Percentiles rank a stretch among this genome's conserved stretches.
Conservation (phyloP, 2,888 invertebrate genomes). For the Monopis laevigella region DNA sequence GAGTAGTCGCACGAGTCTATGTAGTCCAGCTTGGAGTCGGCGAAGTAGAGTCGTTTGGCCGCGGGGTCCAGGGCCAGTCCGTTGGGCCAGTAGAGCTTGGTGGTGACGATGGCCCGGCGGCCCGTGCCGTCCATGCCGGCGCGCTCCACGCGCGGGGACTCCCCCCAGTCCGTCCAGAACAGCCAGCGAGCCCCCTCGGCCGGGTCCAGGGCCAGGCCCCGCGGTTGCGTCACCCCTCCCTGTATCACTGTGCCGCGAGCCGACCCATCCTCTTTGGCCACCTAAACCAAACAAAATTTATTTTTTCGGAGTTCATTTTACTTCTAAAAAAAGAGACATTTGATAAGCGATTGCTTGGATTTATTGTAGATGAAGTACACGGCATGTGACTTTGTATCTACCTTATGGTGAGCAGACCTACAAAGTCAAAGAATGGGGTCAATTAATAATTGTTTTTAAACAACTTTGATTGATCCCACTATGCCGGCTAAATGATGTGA, state of each 20-base stretch:
- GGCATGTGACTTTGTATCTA: too few relatives aligned
- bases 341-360: too few relatives aligned
- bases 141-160: conserved; percentile 94
- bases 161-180: conserved; percentile 99
- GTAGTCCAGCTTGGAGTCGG: conserved; percentile 96
- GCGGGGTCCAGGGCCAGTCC: conserved; percentile 96
- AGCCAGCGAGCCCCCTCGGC: conserved; percentile 85
- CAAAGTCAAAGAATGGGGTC: too few relatives aligned
- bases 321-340: too few relatives aligned
- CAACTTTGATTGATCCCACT: too few relatives aligned
- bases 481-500: too few relatives aligned
- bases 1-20: conserved; percentile 98
- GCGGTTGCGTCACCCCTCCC: conserved; percentile 94
- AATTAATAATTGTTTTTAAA: too few relatives aligned
- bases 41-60: conserved; percentile 93
- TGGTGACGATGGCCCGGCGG: conserved; percentile 84
- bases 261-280: conserved; percentile 84
- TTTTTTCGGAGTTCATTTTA: too few relatives aligned
- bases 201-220: conserved; percentile 97
- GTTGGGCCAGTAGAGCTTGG: conserved; percentile 98
- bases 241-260: conserved; percentile 86
- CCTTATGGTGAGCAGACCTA: too few relatives aligned
- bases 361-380: too few relatives aligned
- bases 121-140: conserved; percentile 96
- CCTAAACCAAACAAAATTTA: too few relatives aligned